Percentiles rank a stretch among this genome's conserved stretches.
Conservation (phyloP, 92 coral and sea anemone genomes). For the Blastomussa wellsi region DNA sequence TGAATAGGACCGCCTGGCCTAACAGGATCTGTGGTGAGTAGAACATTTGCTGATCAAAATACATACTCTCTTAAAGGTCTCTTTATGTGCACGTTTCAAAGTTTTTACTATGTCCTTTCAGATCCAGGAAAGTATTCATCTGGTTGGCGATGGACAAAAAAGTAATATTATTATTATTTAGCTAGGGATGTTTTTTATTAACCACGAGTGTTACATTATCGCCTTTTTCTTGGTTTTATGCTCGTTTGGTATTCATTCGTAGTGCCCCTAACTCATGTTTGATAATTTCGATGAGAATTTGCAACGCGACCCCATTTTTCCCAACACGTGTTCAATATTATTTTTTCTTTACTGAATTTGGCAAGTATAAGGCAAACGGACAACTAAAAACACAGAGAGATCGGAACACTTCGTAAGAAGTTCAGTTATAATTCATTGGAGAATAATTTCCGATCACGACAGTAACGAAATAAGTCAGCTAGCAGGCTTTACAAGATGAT, state of each 20-base stretch:
- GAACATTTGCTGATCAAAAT: neutral
- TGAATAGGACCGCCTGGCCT: slow-evolving; percentile 9
- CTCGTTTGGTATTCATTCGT: no score
- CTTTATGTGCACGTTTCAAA: no score
- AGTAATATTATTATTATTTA: neutral
- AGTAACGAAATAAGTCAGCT: neutral
- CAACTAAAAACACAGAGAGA: neutral
- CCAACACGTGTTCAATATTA: no score
- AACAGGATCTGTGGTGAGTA: neutral
- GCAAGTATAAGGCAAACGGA: no score
- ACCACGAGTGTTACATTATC: no score
- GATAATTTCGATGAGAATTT: no score
- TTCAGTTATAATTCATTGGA: neutral
- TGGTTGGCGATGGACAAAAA: slow-evolving; percentile 32
- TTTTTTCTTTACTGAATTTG: no score
- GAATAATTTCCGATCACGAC: neutral
- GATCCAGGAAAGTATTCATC: slow-evolving; percentile 32
- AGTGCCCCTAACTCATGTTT: no score
- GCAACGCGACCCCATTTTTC: no score
- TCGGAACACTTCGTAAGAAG: neutral
- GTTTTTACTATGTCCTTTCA: neutral
- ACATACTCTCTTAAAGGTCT: neutral
- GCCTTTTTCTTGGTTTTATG: no score
- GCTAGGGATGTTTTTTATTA: neutral
- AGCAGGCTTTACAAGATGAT: no score